Percentiles rank a stretch among this genome's conserved stretches.
Conservation (phyloP, 2,113 vertebrate genomes). For the Hippocampus barbouri region DNA sequence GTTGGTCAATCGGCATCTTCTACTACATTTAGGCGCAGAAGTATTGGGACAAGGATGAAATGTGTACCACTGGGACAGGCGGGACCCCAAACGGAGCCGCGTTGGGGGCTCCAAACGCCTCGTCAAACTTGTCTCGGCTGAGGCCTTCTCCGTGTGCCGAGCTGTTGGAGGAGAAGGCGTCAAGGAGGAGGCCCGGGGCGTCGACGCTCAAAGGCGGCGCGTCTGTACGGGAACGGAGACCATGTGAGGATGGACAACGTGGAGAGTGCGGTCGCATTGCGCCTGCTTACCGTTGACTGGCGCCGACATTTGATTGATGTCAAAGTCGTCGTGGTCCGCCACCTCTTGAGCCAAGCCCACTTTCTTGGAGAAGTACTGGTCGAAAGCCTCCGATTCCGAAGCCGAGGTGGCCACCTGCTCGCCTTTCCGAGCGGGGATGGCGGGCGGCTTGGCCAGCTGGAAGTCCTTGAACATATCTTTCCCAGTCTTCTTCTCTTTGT, state of each 20-base stretch:
- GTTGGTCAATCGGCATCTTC: too few relatives aligned
- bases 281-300: constrained; percentile 63
- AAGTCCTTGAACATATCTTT: constrained; percentile 98
- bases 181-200: constrained; percentile 43
- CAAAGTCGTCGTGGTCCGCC: constrained; percentile 74
- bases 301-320: constrained; percentile 70
- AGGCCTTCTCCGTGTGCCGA: constrained; percentile 23
- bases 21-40: not conserved
- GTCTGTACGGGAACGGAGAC: constrained; percentile 56
- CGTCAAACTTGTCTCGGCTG: constrained; percentile 72
- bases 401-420: constrained; percentile 53
- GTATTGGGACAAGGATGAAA: not conserved
- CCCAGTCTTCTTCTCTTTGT: constrained; percentile 83
- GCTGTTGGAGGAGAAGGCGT: constrained; percentile 50
- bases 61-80: constrained; percentile 65
- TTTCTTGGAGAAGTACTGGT: constrained; percentile 78
- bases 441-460: constrained; percentile 83
- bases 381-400: constrained; percentile 68
- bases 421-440: constrained; percentile 81
- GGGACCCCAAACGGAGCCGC: constrained; percentile 65
- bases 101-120: constrained; percentile 70
- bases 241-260: not conserved
- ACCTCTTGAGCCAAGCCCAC: constrained; percentile 73
- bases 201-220: constrained; percentile 39
- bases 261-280: not conserved